Evolutionary conservation across 2,797 vertebrate species (phyloP).

Genomic region (Erethizon dorsatum): DNA sequence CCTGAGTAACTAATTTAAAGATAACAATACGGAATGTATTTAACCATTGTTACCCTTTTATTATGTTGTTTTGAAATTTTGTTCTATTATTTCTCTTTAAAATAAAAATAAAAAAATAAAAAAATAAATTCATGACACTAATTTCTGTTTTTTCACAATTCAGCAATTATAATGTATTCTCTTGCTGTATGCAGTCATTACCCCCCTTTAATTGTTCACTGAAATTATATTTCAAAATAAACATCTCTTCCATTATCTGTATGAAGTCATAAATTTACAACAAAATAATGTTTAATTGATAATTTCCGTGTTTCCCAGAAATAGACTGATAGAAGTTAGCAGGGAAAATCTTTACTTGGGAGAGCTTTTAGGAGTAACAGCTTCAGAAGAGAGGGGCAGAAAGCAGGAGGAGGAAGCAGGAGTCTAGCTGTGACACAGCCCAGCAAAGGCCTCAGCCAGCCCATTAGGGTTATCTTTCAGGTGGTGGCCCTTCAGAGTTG

Average conservation of each 20-base stretch:
- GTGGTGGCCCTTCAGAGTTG: not conserved
- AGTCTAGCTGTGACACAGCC: not conserved
- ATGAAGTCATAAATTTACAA: not conserved
- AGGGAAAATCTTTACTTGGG: not conserved
- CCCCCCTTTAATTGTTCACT: slow-evolving; percentile 10
- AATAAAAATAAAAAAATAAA: too few relatives aligned
- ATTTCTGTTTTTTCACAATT: slow-evolving; percentile 46
- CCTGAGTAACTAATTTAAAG: too few relatives aligned
- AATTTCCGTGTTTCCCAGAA: slow-evolving; percentile 42
- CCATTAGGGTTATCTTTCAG: not conserved
- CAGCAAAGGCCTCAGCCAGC: not conserved
- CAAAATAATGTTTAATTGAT: slow-evolving; percentile 37
- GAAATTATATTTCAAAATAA: slow-evolving; percentile 68
- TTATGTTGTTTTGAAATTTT: too few relatives aligned
- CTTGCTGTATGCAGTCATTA: not conserved
- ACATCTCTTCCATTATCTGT: not conserved
- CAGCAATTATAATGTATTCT: slow-evolving; percentile 52
- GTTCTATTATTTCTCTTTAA: too few relatives aligned
- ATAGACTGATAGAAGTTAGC: slow-evolving; percentile 9
- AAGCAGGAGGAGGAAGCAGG: not conserved
- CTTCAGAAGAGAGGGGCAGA: not conserved
- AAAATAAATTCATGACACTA: not conserved
- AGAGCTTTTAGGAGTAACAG: not conserved
- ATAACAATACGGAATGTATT: too few relatives aligned
- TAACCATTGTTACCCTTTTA: too few relatives aligned